phyloP scores from a whole-genome alignment of 1,140 invertebrate species.

The Pseudachorutes palmiensis region DNA sequence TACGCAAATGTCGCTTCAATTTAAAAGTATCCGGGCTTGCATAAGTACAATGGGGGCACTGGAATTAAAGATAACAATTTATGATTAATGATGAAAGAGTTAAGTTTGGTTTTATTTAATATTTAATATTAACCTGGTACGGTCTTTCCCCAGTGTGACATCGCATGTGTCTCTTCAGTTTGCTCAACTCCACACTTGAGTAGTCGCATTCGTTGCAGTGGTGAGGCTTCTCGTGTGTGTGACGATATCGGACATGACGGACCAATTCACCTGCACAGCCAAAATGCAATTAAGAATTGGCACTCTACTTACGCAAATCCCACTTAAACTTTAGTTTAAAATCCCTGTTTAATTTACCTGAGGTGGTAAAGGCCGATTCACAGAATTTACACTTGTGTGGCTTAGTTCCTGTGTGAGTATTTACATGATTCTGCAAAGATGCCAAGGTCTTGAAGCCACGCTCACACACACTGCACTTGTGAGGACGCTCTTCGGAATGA shows the following conservation, averaged over 20 bases:
- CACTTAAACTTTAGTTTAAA: background rate
- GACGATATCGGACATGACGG: conserved; percentile 80
- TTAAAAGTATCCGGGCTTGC: conserved; percentile 97
- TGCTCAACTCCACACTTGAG: conserved; percentile 86
- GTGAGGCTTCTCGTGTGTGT: conserved; percentile 92
- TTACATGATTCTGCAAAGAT: conserved; percentile 89
- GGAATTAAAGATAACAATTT: conserved; percentile 20
- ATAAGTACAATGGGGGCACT: conserved; percentile 94
- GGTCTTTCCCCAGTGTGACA: conserved; percentile 82
- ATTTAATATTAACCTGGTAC: conserved; percentile 55
- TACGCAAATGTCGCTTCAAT: conserved; percentile 58
- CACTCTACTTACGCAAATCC: background rate
- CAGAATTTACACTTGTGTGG: conserved; percentile 91
- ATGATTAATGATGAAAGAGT: conserved; percentile 11
- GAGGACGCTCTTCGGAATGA: conserved; percentile 87
- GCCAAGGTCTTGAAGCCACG: conserved; percentile 89
- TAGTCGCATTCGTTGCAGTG: conserved; percentile 92
- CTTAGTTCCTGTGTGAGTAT: conserved; percentile 91
- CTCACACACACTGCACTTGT: conserved; percentile 90
- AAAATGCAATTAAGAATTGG: conserved; percentile 22
- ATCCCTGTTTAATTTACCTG: conserved; percentile 57
- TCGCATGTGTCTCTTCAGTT: conserved; percentile 83
- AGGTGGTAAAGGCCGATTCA: conserved; percentile 88
- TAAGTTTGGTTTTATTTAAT: conserved; percentile 27
- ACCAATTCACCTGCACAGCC: conserved; percentile 69